Evolutionary conservation across 2,888 invertebrate species (phyloP), one percentile per base, ranked within the genome.

Genomic region (Pantelozetes paolii): DNA sequence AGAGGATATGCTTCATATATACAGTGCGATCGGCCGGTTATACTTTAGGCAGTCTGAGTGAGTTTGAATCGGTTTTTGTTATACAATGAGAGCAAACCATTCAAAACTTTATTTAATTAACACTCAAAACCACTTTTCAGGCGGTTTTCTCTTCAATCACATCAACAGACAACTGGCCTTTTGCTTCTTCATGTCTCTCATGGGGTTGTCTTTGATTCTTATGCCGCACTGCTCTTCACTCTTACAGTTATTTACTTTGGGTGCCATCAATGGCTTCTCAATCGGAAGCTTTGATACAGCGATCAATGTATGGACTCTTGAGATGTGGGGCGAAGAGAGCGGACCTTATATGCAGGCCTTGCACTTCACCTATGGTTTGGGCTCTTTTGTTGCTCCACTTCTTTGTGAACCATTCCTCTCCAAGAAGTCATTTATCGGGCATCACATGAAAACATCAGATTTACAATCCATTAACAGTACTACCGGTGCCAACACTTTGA

Each of bases 141-240:
- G 74, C 50, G 74, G 74, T n/a, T 74, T 74, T 71, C 40, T 62
- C 20, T 74, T 74, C 74, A 74, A 74, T 48, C 70, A 74, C 71
- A 71, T 74, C 30, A 74, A 74, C 54, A 71, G 74, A 26, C 74
- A 74, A 40, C 71, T 74, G 74, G 62, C 57, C 2, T 74, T 74
- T 15, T 50, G 70, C 3, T 74, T 74, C 40, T 74, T 74, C 20
- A 40, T 74, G 30, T 11, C 74, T 2, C 42, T 74, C 32, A 74
- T 74, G 74, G 74, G 74, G 2, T 15, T 74, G 28, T 70, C 57
- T n/a, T 40, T 74, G 9, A 40, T 71, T 20, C 30, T 74, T 8
- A 74, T 74, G 70, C 74, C 74, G 23, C 74, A 74, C 30, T 70
- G 71, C 28, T 48, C 74, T 13, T 28, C 71, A 45, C 48, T 74